phyloP scores from a whole-genome alignment of 64 coral and sea anemone genomes.

The Pocillopora verrucosa region DNA sequence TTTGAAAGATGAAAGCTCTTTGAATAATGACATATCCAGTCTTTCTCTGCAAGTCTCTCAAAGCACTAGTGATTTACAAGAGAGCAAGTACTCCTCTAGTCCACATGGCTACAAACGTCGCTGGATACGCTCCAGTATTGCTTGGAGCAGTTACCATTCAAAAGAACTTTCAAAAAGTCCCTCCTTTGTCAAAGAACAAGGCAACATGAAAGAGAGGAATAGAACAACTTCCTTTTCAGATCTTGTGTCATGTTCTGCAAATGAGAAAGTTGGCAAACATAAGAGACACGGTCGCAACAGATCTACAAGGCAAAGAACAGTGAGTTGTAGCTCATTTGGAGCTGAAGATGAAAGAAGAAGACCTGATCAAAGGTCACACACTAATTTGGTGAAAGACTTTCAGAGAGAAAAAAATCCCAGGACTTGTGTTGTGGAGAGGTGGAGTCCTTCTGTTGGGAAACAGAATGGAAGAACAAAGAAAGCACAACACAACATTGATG shows the following conservation, averaged over 20 bases:
- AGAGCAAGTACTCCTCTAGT: constrained; percentile 50
- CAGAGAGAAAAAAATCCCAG: background rate
- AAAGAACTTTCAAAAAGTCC: constrained; percentile 78
- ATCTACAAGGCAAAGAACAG: constrained; percentile 13
- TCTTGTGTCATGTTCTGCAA: background rate
- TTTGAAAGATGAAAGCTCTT: constrained; percentile 11
- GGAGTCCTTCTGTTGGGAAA: background rate
- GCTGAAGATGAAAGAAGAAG: background rate
- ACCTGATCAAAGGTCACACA: background rate
- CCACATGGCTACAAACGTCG: constrained; percentile 76
- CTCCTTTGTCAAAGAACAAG: constrained; percentile 27
- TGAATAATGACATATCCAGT: constrained; percentile 28
- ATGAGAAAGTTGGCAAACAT: constrained; percentile 9
- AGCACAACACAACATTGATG: background rate
- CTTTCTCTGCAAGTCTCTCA: constrained; percentile 24
- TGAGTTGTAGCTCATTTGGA: constrained; percentile 16
- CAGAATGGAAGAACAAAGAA: background rate
- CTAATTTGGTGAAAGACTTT: background rate
- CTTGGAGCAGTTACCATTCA: constrained; percentile 82
- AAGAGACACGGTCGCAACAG: constrained; percentile 2
- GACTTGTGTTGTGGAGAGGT: background rate
- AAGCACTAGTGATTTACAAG: constrained; percentile 44
- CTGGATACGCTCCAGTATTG: constrained; percentile 85
- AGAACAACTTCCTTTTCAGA: constrained; percentile 39
- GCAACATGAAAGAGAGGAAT: constrained; percentile 18